Percentiles rank a stretch among this genome's conserved stretches.
phyloP scores from a whole-genome alignment of 2,113 vertebrate species.

The Coptodon bakossiorum region DNA sequence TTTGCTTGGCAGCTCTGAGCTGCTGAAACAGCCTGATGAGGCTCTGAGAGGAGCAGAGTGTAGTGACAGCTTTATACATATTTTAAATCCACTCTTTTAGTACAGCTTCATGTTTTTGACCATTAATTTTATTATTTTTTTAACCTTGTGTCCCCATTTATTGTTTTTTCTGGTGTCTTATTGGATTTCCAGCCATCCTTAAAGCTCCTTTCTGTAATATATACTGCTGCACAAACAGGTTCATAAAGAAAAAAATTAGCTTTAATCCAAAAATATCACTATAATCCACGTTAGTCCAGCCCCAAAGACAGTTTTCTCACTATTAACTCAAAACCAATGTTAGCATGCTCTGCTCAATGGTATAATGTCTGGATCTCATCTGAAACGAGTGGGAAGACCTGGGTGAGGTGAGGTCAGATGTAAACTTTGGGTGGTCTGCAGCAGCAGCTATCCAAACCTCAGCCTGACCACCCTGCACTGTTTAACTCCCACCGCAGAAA shows the following conservation, averaged over 20 bases:
- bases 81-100: background rate
- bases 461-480: background rate
- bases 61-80: background rate
- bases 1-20: background rate
- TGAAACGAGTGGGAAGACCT: background rate
- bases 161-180: background rate
- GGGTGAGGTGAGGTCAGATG: background rate
- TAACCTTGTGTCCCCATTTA: background rate
- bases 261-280: background rate
- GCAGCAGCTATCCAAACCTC: background rate
- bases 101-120: background rate
- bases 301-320: background rate
- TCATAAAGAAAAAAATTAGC: background rate
- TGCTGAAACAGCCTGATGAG: background rate
- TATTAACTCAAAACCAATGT: background rate
- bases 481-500: background rate
- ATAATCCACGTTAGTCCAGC: background rate
- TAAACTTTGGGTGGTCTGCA: conserved; percentile 39
- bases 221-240: background rate
- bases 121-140: too few species aligned
- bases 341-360: background rate
- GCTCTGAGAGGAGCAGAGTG: background rate
- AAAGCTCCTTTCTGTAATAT: background rate
- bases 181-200: background rate
- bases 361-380: background rate